A percentile compares a stretch with the other conserved stretches of the same genome.
phyloP scores from a whole-genome alignment of 2,888 invertebrate species.

The Rhimphoctona megacephalus region DNA sequence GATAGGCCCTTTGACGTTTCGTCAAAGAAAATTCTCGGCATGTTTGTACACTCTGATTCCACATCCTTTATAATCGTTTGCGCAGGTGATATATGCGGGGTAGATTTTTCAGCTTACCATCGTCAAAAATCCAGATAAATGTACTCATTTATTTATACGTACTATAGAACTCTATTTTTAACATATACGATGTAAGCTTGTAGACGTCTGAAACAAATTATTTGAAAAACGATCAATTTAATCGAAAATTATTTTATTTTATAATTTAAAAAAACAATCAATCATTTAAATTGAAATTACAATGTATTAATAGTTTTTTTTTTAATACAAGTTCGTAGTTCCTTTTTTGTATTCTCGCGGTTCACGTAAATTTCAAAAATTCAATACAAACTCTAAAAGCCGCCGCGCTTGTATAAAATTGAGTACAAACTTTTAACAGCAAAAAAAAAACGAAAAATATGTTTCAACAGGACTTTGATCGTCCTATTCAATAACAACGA shows the following conservation, averaged over 20 bases:
- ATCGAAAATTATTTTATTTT: background rate
- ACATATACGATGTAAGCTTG: background rate
- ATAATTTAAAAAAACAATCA: background rate
- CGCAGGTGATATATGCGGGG: slow-evolving; percentile 73
- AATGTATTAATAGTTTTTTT: too few relatives aligned
- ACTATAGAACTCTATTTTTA: background rate
- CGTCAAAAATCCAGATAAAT: slow-evolving; percentile 47
- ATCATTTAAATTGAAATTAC: background rate
- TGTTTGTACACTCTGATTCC: slow-evolving; percentile 75
- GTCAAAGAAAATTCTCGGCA: slow-evolving; percentile 76
- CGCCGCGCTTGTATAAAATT: too few relatives aligned
- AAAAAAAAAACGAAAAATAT: too few relatives aligned
- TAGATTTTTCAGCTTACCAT: slow-evolving; percentile 38
- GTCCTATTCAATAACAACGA: too few relatives aligned
- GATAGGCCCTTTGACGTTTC: slow-evolving; percentile 72
- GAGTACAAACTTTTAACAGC: too few relatives aligned
- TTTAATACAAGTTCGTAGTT: too few relatives aligned
- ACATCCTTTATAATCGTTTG: slow-evolving; percentile 74
- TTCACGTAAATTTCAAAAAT: too few relatives aligned
- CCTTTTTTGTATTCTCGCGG: too few relatives aligned
- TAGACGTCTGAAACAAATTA: background rate
- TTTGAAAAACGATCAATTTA: background rate
- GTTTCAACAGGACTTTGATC: too few relatives aligned
- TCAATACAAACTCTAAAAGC: too few relatives aligned
- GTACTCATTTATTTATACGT: background rate